Evolutionary conservation across 2,113 vertebrate genomes (phyloP).

Genomic region (Reinhardtius hippoglossoides): DNA sequence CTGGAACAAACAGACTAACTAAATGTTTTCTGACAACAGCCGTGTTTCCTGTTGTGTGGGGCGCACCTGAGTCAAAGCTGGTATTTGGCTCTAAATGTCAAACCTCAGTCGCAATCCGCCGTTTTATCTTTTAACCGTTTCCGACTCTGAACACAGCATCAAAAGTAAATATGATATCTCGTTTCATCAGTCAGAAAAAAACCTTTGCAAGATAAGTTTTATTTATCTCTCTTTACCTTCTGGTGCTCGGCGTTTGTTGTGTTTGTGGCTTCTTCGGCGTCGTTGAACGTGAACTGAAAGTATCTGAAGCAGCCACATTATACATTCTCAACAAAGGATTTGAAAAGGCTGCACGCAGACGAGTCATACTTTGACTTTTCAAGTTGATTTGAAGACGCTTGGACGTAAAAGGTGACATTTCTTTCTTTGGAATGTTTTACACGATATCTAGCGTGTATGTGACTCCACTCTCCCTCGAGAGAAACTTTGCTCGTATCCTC

Average conservation of each 20-base stretch:
- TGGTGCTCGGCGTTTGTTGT: constrained; percentile 2
- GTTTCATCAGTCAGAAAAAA: constrained; percentile 44
- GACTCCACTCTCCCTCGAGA: not conserved
- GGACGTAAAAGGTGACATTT: not conserved
- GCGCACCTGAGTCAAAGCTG: not conserved
- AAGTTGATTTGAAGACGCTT: too few species aligned
- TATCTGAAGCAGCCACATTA: not conserved
- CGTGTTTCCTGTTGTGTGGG: not conserved
- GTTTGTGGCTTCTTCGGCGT: not conserved
- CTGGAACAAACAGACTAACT: not conserved
- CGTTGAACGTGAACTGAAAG: not conserved
- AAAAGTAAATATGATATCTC: constrained; percentile 28
- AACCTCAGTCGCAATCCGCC: constrained; percentile 16
- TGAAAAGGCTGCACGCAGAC: not conserved
- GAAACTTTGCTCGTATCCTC: not conserved
- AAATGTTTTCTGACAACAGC: not conserved
- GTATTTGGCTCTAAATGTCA: constrained; percentile 66
- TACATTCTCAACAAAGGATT: not conserved
- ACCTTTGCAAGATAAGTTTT: not conserved
- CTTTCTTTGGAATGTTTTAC: not conserved
- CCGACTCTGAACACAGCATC: constrained; percentile 24
- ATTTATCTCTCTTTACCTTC: not conserved
- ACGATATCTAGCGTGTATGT: not conserved
- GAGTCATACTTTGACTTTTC: not conserved
- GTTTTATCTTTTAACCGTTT: constrained; percentile 41